Evolutionary conservation across 2,888 invertebrate species (phyloP).

Genomic region (Trichopria drosophilae): DNA sequence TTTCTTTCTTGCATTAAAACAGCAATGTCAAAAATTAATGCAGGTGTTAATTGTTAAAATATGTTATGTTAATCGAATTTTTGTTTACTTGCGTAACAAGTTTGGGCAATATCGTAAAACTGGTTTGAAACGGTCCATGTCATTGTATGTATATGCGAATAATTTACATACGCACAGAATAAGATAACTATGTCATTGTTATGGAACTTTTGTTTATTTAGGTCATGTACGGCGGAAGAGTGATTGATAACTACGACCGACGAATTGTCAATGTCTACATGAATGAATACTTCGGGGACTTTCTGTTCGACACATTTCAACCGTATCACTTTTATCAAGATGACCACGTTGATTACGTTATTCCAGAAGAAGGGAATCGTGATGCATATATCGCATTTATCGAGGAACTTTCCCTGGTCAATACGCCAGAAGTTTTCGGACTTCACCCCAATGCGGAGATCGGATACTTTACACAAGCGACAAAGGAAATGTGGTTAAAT

Average conservation of each 20-base stretch:
- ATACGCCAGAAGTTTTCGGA: conserved; percentile 89
- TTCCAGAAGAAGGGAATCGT: conserved; percentile 70
- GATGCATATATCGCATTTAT: conserved; percentile 74
- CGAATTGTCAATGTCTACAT: conserved; percentile 85
- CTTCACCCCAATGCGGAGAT: conserved; percentile 95
- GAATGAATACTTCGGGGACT: conserved; percentile 94
- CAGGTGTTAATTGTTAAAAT: too few species aligned
- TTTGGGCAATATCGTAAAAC: too few species aligned
- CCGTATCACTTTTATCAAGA: conserved; percentile 88
- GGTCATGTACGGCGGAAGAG: conserved; percentile 94
- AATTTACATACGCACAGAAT: too few species aligned
- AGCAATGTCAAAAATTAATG: too few species aligned
- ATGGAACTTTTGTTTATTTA: too few species aligned
- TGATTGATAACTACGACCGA: conserved; percentile 89
- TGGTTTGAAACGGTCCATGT: too few species aligned
- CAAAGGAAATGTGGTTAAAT: conserved; percentile 82
- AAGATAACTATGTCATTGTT: background rate
- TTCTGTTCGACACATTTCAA: conserved; percentile 87
- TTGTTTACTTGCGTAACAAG: too few species aligned
- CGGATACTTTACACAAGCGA: conserved; percentile 87
- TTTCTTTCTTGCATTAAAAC: too few species aligned
- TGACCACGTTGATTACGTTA: conserved; percentile 72
- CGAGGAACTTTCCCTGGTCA: conserved; percentile 78
- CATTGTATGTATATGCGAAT: too few species aligned
- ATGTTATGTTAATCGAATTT: too few species aligned